phyloP scores from a whole-genome alignment of 2,113 vertebrate species.

The Bettongia penicillata region DNA sequence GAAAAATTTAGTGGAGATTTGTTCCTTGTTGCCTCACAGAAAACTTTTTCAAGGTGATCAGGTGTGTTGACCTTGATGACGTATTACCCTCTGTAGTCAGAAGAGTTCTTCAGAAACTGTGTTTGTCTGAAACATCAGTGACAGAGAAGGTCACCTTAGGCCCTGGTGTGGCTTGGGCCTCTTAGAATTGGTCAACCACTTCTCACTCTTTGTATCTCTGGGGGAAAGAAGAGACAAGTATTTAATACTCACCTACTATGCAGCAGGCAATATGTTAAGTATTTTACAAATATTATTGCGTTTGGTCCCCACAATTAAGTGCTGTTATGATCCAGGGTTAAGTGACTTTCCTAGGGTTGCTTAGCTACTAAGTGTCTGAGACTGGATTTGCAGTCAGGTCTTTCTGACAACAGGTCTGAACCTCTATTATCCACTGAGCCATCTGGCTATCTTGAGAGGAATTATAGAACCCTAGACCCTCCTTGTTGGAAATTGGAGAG shows the following conservation, averaged over 20 bases:
- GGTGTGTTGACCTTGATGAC: background rate
- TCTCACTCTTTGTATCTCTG: background rate
- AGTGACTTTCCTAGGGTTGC: background rate
- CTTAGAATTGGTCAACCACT: background rate
- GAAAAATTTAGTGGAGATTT: background rate
- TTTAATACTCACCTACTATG: background rate
- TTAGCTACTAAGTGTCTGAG: background rate
- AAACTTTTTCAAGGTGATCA: background rate
- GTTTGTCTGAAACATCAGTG: background rate
- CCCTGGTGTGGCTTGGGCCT: background rate
- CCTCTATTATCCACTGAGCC: background rate
- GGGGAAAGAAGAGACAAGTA: background rate
- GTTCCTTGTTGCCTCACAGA: slow-evolving; percentile 16
- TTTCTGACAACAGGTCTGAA: background rate
- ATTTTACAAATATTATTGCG: background rate
- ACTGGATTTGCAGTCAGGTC: background rate
- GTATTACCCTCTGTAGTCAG: background rate
- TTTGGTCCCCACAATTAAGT: background rate
- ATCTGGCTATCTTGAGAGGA: background rate
- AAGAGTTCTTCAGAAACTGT: background rate
- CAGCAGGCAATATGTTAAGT: background rate
- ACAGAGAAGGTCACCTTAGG: background rate
- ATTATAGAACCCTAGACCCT: background rate
- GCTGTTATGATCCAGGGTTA: background rate
- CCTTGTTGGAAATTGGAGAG: background rate